Base-by-base conservation (phyloP, 2,797 vertebrate genomes). In the Hypotaenidia philippensis region DNA sequence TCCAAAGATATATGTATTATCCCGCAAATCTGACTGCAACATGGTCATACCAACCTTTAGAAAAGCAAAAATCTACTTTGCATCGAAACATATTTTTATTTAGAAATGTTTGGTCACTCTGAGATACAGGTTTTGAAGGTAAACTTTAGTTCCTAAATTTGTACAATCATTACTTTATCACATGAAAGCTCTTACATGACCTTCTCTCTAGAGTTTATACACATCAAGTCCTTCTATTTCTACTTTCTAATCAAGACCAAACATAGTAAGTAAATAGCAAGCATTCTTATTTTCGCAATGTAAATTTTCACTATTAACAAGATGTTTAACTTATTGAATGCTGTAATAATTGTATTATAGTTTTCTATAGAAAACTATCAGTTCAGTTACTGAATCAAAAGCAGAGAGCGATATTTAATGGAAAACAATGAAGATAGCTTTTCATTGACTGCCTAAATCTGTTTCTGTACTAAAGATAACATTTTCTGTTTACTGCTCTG, bases 361-460 rank as follows among this genome's bases (percentile, higher is more conserved):
- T 50, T 93, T 78, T 93, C 47, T 82, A 31, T 41, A 84, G 63
- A 90, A 55, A 87, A 23, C 34, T 83, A 55, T 45, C 60, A 81
- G 59, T 96, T 94, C 96, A 96, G 75, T 57, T 93, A 78, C 59
- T 92, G 69, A 96, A 91, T 95, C 83, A 82, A 92, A 97, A 97
- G 14, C 61, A 68, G n/a, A 74, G 16, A 81, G 11, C 68, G 60
- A 60, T 90, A 92, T 76, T 93, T 90, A 97, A 89, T 32, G 57
- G 41, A 90, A 96, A 91, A 75, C 53, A 83, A 83, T 92, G 15
- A 84, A 49, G 53, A 83, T 41, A 93, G 52, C 32, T 96, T 82
- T 97, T 32, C 63, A 90, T 49, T 92, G 74, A 92, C 71, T 52
- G 76, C 94, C 74, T 95, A 94, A 95, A 96, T 83, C 32, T 96